Conservation (phyloP, 2,113 vertebrate species). For the Xiphorhynchus elegans region DNA sequence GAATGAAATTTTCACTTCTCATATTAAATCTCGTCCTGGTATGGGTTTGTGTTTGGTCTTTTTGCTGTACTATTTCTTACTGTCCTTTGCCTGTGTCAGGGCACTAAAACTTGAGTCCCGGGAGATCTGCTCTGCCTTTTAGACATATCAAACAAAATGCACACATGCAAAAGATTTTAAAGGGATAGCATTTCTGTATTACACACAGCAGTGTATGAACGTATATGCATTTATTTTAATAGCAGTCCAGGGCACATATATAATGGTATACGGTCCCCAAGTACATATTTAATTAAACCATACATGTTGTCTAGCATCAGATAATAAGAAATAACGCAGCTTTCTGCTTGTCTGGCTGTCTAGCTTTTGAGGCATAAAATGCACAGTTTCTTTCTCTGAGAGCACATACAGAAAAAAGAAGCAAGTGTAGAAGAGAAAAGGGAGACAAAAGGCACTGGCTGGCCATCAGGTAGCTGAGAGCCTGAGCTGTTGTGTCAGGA, state of each 20-base stretch:
- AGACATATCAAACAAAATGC: not conserved
- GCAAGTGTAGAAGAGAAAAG: not conserved
- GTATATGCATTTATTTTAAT: not conserved
- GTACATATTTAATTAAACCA: not conserved
- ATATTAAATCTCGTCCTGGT: not conserved
- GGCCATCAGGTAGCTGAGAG: slow-evolving; percentile 44
- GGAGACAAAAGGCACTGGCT: not conserved
- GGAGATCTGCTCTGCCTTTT: not conserved
- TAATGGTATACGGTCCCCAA: not conserved
- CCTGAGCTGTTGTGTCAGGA: slow-evolving; percentile 20
- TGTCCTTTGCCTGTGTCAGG: not conserved
- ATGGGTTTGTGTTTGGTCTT: not conserved
- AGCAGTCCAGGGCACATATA: not conserved
- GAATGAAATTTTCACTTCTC: not conserved
- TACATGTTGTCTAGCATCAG: not conserved
- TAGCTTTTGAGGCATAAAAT: not conserved
- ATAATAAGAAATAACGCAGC: not conserved
- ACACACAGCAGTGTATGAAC: not conserved
- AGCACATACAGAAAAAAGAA: not conserved
- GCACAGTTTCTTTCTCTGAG: not conserved
- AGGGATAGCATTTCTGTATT: not conserved
- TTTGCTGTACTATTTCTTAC: not conserved
- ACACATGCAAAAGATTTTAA: not conserved
- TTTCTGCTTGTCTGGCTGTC: not conserved
- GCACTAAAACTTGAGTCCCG: not conserved